A percentile compares a stretch with the other conserved stretches of the same genome.
Evolutionary conservation across 2,113 vertebrate species (phyloP).

Genomic region (Eublepharis macularius): DNA sequence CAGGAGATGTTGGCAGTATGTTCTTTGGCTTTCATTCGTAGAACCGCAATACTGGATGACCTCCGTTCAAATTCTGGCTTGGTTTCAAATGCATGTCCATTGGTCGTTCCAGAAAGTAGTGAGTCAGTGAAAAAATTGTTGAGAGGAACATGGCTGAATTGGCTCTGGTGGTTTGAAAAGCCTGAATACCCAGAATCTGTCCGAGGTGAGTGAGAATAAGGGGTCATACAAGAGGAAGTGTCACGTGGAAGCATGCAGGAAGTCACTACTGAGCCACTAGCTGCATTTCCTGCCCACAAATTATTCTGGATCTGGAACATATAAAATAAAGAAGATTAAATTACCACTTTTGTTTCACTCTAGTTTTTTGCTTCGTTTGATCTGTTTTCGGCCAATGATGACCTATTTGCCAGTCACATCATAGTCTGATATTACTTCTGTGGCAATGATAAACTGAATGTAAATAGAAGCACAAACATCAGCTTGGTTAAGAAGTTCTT

Average conservation of each 20-base stretch:
- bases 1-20: slow-evolving; percentile 98
- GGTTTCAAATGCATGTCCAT: slow-evolving; percentile 90
- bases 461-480: not conserved
- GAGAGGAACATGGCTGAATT: slow-evolving; percentile 92
- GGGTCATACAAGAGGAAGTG: slow-evolving; percentile 91
- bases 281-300: slow-evolving; percentile 89
- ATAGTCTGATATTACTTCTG: not conserved
- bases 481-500: not conserved
- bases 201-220: slow-evolving; percentile 91
- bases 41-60: slow-evolving; percentile 96
- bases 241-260: slow-evolving; percentile 95
- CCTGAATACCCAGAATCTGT: slow-evolving; percentile 90
- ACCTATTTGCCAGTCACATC: slow-evolving; percentile 7
- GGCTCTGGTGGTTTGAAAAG: slow-evolving; percentile 95
- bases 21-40: slow-evolving; percentile 99
- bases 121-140: slow-evolving; percentile 99
- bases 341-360: slow-evolving; percentile 34
- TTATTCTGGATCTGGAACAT: slow-evolving; percentile 93
- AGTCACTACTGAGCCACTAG: slow-evolving; percentile 88
- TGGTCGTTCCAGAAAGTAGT: slow-evolving; percentile 85
- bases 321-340: slow-evolving; percentile 64
- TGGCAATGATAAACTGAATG: not conserved
- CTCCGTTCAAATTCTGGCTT: slow-evolving; percentile 97
- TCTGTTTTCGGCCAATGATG: not conserved
- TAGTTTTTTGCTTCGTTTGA: slow-evolving; percentile 36